Conservation (phyloP, 2,797 vertebrate species). For the Manis crassicaudata region DNA sequence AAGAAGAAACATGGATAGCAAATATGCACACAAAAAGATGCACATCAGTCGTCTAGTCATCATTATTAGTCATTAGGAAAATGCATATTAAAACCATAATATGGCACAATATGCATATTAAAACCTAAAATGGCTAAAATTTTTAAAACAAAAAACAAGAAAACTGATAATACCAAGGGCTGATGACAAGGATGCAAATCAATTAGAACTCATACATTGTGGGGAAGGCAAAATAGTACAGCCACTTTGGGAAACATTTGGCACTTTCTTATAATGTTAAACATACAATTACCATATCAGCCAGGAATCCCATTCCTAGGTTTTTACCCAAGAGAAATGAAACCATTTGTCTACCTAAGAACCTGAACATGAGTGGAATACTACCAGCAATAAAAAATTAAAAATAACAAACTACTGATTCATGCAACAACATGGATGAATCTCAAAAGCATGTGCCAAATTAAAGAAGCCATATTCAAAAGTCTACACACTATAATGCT, state of each 20-base stretch:
- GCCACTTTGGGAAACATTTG: constrained; percentile 29
- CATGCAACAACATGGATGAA: neutral
- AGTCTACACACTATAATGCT: neutral
- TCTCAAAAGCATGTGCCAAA: neutral
- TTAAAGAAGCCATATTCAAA: neutral
- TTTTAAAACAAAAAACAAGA: neutral
- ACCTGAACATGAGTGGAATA: neutral
- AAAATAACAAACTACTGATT: neutral
- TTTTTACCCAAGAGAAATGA: neutral
- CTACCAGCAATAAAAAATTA: neutral
- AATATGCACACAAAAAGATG: constrained; percentile 1
- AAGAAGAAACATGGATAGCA: neutral
- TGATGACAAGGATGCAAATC: neutral
- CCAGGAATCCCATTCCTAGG: neutral
- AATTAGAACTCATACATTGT: neutral
- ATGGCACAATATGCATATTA: neutral
- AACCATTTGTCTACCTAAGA: neutral
- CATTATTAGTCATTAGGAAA: neutral
- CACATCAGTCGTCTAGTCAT: neutral
- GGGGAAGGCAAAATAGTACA: neutral
- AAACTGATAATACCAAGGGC: neutral
- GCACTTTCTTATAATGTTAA: neutral
- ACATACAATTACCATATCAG: neutral
- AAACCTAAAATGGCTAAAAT: neutral
- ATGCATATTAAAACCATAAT: neutral